Evolutionary conservation across 2,888 invertebrate genomes (phyloP), one percentile per base, ranked within the genome.

Genomic region (Ctena decussata): DNA sequence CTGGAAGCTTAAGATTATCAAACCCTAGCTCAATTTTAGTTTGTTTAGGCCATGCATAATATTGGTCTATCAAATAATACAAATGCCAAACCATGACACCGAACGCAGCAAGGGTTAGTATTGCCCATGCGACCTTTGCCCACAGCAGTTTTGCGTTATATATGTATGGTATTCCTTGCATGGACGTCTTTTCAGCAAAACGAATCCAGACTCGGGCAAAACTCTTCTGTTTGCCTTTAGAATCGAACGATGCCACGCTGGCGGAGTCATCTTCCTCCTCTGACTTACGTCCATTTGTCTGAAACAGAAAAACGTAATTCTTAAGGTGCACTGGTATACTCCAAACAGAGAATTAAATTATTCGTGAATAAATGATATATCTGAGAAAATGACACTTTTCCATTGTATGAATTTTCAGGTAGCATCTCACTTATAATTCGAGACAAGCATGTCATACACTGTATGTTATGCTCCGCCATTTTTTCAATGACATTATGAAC

Each of bases 141-240:
- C 70, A 74, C 49, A 80, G 77, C 0, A 88, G 72, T 80, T 86
- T 87, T n/a, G 92, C 91, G 11, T 78, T 84, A 69, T 89, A 82
- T 35, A 92, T 92, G 77, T 92, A 92, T 0, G 91, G 91, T 0
- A 91, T 82, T 0, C 92, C 92, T 80, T 91, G 91, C 92, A 92
- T 91, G 2, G 93, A 93, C 0, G 92, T 91, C 44, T 90, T 87
- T 37, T 92, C 92, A 0, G 93, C 91, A 70, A 92, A 92, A n/a
- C 90, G 79, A 8, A 65, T 69, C 21, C 86, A 41, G 0, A 92
- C 80, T 1, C 89, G 69, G 46, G 70, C 60, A 37, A 91, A 88
- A 21, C 85, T 86, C 72, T 86, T 88, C 74, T 80, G 73, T 72
- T 90, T 88, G 18, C 84, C 85, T 12, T 60, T 75, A 5, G 87